Conservation (phyloP, 1,140 invertebrate genomes). For the Bilobella aurantiaca region DNA sequence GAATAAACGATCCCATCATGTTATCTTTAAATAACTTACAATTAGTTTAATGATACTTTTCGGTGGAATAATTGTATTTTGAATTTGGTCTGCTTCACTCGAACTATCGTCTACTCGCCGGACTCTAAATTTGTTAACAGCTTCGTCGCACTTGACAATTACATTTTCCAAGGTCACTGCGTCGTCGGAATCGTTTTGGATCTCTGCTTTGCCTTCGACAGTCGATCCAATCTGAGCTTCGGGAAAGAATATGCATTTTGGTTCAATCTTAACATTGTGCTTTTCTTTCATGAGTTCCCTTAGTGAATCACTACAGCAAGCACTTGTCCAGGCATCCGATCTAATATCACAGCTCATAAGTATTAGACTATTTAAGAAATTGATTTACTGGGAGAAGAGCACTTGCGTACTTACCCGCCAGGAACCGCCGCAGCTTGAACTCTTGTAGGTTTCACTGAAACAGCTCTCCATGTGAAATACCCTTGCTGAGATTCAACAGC, state of each 20-base stretch:
- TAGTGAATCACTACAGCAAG: not conserved
- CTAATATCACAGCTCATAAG: no score
- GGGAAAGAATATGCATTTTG: conserved; percentile 1
- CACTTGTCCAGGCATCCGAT: not conserved
- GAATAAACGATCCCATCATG: no score
- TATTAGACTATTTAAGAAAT: not conserved
- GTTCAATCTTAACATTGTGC: conserved; percentile 6
- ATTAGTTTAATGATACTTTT: not conserved
- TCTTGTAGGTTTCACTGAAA: conserved; percentile 8
- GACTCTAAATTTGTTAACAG: conserved; percentile 17
- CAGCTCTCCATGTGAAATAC: conserved; percentile 19
- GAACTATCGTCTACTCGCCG: not conserved
- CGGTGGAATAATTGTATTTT: not conserved
- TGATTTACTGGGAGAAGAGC: not conserved
- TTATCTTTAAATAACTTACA: not conserved
- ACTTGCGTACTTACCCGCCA: not conserved
- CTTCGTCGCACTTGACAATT: not conserved
- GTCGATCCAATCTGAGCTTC: conserved; percentile 10
- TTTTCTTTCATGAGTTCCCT: conserved; percentile 4
- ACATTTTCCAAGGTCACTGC: not conserved
- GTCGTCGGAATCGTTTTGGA: not conserved
- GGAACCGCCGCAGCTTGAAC: conserved; percentile 2
- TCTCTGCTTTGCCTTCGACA: not conserved
- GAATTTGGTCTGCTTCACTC: not conserved
- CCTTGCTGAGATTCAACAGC: conserved; percentile 17